Evolutionary conservation across 2,113 vertebrate species (phyloP).

Genomic region (Sinocyclocheilus grahami): DNA sequence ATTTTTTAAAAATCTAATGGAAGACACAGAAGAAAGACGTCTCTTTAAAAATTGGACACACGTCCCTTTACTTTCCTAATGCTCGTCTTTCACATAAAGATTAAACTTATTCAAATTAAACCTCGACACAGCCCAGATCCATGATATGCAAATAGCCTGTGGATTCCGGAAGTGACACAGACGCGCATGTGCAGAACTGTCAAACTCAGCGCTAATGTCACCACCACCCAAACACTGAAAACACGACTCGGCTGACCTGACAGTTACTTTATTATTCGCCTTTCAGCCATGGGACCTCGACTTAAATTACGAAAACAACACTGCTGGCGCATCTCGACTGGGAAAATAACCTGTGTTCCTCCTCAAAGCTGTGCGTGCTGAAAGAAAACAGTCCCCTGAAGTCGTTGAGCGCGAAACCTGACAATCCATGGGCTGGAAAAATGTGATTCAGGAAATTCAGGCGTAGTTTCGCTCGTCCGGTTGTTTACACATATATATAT

Average conservation of each 20-base stretch:
- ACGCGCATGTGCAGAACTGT: slow-evolving; percentile 44
- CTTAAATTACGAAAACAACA: neutral
- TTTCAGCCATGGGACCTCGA: neutral
- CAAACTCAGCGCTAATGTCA: slow-evolving; percentile 35
- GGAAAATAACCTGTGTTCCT: neutral
- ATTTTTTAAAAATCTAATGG: too few relatives aligned
- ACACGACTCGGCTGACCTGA: neutral
- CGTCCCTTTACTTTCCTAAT: too few relatives aligned
- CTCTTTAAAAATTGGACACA: too few relatives aligned
- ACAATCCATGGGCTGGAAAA: slow-evolving; percentile 18
- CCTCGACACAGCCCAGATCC: too few relatives aligned
- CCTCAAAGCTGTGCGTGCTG: neutral
- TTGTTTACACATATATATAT: neutral
- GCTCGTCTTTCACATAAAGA: too few relatives aligned
- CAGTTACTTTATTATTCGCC: neutral
- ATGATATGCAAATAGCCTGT: neutral
- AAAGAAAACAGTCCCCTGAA: slow-evolving; percentile 19
- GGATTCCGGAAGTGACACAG: neutral
- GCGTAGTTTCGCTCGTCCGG: slow-evolving; percentile 34
- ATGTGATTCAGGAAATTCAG: slow-evolving; percentile 46
- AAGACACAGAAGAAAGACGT: too few relatives aligned
- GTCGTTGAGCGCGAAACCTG: neutral
- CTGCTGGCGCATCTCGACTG: neutral
- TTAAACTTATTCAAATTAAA: too few relatives aligned
- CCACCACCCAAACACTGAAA: slow-evolving; percentile 30